Evolutionary conservation across 37 sponge, comb jelly and placozoan species (phyloP), one percentile per base, ranked within the genome.

Genomic region (Halisarca cf. caerulea): DNA sequence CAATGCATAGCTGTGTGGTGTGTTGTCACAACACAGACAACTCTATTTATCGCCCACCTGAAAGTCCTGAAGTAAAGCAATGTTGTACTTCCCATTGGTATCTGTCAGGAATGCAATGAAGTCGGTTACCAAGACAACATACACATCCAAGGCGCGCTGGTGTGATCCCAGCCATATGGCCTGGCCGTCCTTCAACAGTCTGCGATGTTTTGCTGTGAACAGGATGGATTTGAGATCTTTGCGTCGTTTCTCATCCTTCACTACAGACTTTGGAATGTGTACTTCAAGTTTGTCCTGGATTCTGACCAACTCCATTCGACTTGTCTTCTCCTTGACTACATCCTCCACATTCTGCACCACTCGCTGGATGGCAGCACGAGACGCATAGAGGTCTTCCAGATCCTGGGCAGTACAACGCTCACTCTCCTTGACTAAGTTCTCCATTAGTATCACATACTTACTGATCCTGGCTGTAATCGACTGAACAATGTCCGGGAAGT

Each of bases 101-200:
- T 93, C 90, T 14, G 83, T 82, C 39, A 93, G 82, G 53, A 93
- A 38, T 37, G 88, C 85, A 44, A 93, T 53, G 17, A 89, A 45
- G 78, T 93, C 93, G 11, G 93, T 93, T 32, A 93, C 88, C 51
- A 93, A 83, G n/a, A 93, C 88, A 1, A 93, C 59, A 28, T 84
- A 79, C 9, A 89, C 90, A 80, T 80, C 93, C 79, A 66, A 66
- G 11, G 35, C 47, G 41, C 27, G 27, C 85, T 85, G 80, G 84
- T 89, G 34, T 23, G 86, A 39, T 1, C 91, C 91, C 34, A 85
- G 77, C 91, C 90, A 90, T 4, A 80, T 36, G 18, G 91, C 91
- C 43, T 81, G 57, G 14, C 90, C 94, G 3, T 64, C 84, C 70
- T 87, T 86, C 21, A 62, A 57, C 73, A 93, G 57, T 44, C 54